Conservation (phyloP, 2,797 vertebrate species). For the Urosaurus nigricauda region DNA sequence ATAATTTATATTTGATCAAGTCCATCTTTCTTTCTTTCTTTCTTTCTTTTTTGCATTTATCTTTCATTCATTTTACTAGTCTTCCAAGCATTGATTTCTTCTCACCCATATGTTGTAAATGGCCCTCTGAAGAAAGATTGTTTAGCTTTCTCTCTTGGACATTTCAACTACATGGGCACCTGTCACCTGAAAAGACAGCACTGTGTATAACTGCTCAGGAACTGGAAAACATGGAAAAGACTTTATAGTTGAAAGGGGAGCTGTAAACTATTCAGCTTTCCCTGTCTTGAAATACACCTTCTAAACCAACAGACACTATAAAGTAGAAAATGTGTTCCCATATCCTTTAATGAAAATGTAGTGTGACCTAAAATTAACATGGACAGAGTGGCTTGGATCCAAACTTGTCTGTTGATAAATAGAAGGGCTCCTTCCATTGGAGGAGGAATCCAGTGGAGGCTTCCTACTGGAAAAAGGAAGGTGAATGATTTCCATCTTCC, state of each 20-base stretch:
- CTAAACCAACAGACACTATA: constrained; percentile 2
- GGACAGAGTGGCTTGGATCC: constrained; percentile 47
- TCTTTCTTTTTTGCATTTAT: constrained; percentile 69
- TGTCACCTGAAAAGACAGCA: constrained; percentile 71
- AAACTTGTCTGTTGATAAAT: neutral
- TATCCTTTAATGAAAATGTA: constrained; percentile 52
- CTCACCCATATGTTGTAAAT: constrained; percentile 64
- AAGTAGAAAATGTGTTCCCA: constrained; percentile 51
- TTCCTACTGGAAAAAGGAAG: neutral
- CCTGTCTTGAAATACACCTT: neutral
- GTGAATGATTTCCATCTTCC: neutral
- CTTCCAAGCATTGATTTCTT: constrained; percentile 78
- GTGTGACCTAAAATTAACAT: constrained; percentile 54
- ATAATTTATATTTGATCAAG: constrained; percentile 67
- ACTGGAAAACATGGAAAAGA: constrained; percentile 68
- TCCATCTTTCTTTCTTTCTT: constrained; percentile 69
- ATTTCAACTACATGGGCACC: constrained; percentile 68
- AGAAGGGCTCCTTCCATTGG: constrained; percentile 1
- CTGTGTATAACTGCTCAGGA: constrained; percentile 79
- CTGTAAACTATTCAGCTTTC: constrained; percentile 51
- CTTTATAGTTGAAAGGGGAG: constrained; percentile 63
- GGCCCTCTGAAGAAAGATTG: constrained; percentile 54
- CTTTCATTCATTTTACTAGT: constrained; percentile 72
- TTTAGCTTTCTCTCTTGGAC: constrained; percentile 65
- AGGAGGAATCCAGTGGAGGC: neutral